A percentile compares a stretch with the other conserved stretches of the same genome.
Conservation (phyloP, 2,113 vertebrate genomes). For the Eretmodus cyanostictus region DNA sequence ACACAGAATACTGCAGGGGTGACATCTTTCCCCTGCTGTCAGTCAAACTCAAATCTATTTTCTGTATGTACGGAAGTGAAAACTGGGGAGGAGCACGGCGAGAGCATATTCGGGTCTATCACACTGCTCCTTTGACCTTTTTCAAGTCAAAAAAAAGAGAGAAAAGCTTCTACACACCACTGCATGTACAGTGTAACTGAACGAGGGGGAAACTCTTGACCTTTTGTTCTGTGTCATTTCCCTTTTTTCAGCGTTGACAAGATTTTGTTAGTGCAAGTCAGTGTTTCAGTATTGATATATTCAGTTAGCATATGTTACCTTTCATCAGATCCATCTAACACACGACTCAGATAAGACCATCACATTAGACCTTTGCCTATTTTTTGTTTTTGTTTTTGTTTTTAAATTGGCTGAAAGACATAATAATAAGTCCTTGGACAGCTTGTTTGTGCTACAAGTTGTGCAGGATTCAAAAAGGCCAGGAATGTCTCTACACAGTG, state of each 20-base stretch:
- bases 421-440: background rate
- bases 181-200: background rate
- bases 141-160: background rate
- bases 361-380: background rate
- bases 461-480: background rate
- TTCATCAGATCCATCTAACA: background rate
- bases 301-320: background rate
- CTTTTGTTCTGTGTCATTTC: background rate
- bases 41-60: background rate
- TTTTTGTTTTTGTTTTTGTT: fast-evolving
- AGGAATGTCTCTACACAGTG: background rate
- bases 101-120: background rate
- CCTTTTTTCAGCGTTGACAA: background rate
- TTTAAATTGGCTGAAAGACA: background rate
- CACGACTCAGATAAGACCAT: background rate
- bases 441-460: background rate
- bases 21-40: conserved; percentile 20
- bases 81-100: background rate
- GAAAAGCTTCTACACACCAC: background rate
- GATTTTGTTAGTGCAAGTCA: background rate
- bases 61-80: background rate
- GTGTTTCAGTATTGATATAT: background rate
- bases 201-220: background rate
- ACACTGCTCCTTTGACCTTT: conserved; percentile 22
- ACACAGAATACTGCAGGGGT: background rate